Conservation (phyloP, 1,140 invertebrate species). For the Zaprionus ghesquierei region DNA sequence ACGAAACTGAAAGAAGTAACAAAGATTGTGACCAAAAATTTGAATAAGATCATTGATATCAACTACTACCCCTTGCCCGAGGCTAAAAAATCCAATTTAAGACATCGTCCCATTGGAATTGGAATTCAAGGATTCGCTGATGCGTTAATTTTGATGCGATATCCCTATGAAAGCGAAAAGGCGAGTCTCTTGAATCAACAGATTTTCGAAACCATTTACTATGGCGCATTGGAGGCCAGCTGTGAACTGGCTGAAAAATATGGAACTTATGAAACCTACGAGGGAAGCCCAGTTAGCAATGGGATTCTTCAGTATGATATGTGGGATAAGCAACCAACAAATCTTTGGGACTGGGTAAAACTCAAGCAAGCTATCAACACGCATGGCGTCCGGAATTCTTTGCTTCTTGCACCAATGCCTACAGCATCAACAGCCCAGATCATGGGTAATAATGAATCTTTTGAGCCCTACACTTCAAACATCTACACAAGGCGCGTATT, state of each 20-base stretch:
- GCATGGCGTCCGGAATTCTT: conserved; percentile 96
- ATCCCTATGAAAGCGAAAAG: conserved; percentile 94
- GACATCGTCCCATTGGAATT: conserved; percentile 97
- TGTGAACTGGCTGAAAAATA: conserved; percentile 95
- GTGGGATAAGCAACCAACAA: conserved; percentile 95
- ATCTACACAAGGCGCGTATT: conserved; percentile 97
- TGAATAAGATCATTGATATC: conserved; percentile 99
- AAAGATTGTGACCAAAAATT: conserved; percentile 94
- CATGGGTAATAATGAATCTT: conserved; percentile 98
- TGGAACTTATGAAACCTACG: conserved; percentile 96
- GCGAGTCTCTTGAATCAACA: conserved; percentile 95
- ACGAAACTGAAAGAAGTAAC: conserved; percentile 93
- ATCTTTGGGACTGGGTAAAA: conserved; percentile 94
- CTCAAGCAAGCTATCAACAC: conserved; percentile 94
- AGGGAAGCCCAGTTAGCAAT: conserved; percentile 95
- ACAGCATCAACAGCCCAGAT: conserved; percentile 99
- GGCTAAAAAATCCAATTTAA: conserved; percentile 93
- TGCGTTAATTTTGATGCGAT: conserved; percentile 96
- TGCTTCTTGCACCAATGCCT: conserved; percentile 98
- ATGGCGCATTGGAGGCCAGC: conserved; percentile 97
- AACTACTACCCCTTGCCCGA: conserved; percentile 98
- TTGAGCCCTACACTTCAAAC: conserved; percentile 99
- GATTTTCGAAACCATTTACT: conserved; percentile 99
- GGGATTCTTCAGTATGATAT: conserved; percentile 99
- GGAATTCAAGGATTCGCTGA: conserved; percentile 99